phyloP scores from a whole-genome alignment of 2,113 vertebrate genomes.

The Microcebus tavaratra region DNA sequence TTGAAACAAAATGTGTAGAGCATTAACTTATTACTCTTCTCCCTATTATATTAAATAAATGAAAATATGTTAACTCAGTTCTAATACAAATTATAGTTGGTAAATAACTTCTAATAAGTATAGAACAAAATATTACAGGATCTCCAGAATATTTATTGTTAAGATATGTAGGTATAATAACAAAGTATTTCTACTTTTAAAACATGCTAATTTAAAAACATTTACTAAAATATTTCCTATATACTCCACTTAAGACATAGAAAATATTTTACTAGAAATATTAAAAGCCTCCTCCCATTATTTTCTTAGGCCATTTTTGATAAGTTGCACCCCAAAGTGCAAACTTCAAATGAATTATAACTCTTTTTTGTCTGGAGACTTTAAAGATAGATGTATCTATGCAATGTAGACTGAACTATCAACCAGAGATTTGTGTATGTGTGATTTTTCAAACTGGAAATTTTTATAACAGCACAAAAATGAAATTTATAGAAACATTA shows the following conservation, averaged over 20 bases:
- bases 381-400: neutral
- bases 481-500: neutral
- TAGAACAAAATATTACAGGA: neutral
- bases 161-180: neutral
- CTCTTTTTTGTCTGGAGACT: neutral
- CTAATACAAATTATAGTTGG: neutral
- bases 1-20: neutral
- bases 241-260: neutral
- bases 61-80: neutral
- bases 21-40: neutral
- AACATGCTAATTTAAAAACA: neutral
- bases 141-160: neutral
- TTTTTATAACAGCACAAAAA: neutral
- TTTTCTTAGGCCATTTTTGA: neutral
- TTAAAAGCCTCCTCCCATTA: neutral
- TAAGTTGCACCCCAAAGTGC: neutral
- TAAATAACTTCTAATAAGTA: neutral
- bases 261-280: conserved; percentile 4
- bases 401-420: neutral
- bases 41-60: neutral
- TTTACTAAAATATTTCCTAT: neutral
- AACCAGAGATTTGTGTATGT: neutral
- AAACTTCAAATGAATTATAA: neutral
- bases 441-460: neutral
- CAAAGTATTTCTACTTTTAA: neutral